A percentile compares a stretch with the other conserved stretches of the same genome.
phyloP scores from a whole-genome alignment of 2,888 invertebrate species.

The Rosalia funebris region DNA sequence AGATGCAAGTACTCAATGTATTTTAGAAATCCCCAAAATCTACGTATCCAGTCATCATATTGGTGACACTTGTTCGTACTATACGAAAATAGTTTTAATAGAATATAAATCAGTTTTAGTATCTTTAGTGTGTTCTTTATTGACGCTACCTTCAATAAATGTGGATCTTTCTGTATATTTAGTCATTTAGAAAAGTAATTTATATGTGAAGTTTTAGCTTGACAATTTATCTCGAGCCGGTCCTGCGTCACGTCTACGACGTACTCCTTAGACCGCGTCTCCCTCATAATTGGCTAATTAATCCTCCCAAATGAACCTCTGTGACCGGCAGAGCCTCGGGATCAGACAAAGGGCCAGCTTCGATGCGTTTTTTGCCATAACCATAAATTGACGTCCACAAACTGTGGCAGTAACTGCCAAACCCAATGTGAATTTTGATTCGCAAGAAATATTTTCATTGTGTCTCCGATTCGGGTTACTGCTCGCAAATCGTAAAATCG shows the following conservation, averaged over 20 bases:
- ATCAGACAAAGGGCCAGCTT: conserved; percentile 53
- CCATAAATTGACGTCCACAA: conserved; percentile 56
- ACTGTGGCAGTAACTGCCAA: conserved; percentile 48
- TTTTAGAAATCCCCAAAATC: too few relatives aligned
- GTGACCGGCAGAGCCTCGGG: conserved; percentile 52
- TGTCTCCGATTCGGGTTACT: conserved; percentile 40
- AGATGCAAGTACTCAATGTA: too few relatives aligned
- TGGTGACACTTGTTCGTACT: too few relatives aligned
- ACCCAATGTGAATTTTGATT: conserved; percentile 55
- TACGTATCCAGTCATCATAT: too few relatives aligned
- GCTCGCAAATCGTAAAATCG: conserved; percentile 43
- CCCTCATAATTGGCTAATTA: conserved; percentile 63
- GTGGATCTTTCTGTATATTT: too few relatives aligned
- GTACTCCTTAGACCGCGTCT: conserved; percentile 52
- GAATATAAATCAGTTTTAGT: too few relatives aligned
- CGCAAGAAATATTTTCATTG: conserved; percentile 52
- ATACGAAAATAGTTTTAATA: too few relatives aligned
- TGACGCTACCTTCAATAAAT: too few relatives aligned
- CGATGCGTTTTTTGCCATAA: conserved; percentile 52
- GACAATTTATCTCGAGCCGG: conserved; percentile 15
- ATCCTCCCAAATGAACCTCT: conserved; percentile 61
- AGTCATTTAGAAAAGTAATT: too few relatives aligned
- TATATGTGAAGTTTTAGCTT: too few relatives aligned
- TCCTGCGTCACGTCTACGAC: conserved; percentile 26
- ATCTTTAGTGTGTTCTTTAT: too few relatives aligned